Evolutionary conservation across 2,797 vertebrate genomes (phyloP), one percentile per base, ranked within the genome.

Genomic region (Ciconia nigra): DNA sequence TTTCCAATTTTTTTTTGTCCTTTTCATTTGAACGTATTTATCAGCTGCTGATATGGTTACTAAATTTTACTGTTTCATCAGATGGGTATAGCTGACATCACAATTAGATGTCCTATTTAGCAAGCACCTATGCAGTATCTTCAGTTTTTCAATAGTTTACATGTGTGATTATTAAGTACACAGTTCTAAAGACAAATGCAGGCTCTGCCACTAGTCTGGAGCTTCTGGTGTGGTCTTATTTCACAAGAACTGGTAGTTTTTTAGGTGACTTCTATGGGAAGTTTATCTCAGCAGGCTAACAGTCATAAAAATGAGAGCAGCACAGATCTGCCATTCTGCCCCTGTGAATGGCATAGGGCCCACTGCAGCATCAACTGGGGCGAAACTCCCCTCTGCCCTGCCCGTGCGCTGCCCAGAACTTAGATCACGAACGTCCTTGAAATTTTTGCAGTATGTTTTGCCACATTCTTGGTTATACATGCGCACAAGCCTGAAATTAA

Each of bases 1-100:
- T 76, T 71, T 79, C 12, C 10, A 5, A 1, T 5, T 37, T 29
- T 31, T 33, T 39, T 2, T 1, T 1, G 15, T 3, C 21, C 14
- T 61, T 74, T 84, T 41, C 2, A 5, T 76, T 55, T 72, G 21
- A n/a, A 37, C 3, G 0, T n/a, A 63, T 55, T 85, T 62, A 22
- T 76, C 61, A 58, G 14, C 12, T 54, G 5, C 31, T 66, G 3
- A 41, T 26, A 25, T 3, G 14, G 44, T 39, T 62, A 17, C 54
- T 78, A 15, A 57, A 37, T 62, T 62, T 83, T 67, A 25, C 63
- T 41, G 33, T 57, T 39, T 39, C 37, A 6, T 26, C 25, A 33
- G 31, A 5, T 10, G 28, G 24, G 9, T 11, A 8, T 24, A 33
- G 18, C 37, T 90, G 55, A 25, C 49, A 61, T 76, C 44, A 16